phyloP scores from a whole-genome alignment of 2,113 vertebrate species.

The Microcebus griseorufus region DNA sequence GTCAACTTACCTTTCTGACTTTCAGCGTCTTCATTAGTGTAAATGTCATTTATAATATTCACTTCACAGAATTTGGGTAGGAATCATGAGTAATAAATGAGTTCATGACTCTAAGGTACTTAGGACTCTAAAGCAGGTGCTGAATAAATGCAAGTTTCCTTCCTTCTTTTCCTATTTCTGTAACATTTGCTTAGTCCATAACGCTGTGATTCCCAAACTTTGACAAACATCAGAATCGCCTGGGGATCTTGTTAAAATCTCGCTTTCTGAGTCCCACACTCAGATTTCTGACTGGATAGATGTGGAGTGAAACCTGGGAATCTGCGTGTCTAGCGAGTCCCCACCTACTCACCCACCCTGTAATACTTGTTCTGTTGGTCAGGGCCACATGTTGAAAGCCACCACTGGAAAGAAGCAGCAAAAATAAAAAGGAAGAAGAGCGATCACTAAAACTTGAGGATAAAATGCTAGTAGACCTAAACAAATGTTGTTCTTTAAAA shows the following conservation, averaged over 20 bases:
- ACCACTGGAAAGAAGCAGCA: not conserved
- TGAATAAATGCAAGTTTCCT: not conserved
- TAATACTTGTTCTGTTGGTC: not conserved
- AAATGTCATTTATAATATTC: not conserved
- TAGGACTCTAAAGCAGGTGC: not conserved
- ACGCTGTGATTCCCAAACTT: not conserved
- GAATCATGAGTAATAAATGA: not conserved
- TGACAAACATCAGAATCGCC: not conserved
- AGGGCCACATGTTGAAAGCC: not conserved
- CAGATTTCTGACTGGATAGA: not conserved
- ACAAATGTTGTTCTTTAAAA: not conserved
- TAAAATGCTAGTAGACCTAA: not conserved
- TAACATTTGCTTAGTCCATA: not conserved
- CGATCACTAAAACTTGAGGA: not conserved
- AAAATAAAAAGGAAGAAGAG: not conserved
- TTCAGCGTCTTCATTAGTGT: not conserved
- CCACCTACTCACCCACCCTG: not conserved
- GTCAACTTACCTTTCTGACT: not conserved
- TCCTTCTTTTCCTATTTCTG: not conserved
- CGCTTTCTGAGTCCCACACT: not conserved
- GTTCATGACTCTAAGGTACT: not conserved
- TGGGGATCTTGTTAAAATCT: not conserved
- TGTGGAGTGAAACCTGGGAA: not conserved
- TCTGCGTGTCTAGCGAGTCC: not conserved
- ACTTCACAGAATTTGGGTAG: not conserved